A percentile compares a stretch with the other conserved stretches of the same genome.
These are phyloP conservation scores for Hipparchia sbordonii DNA, from an alignment of 2,888 invertebrate genomes.

Conservation along the genomic window DNA sequence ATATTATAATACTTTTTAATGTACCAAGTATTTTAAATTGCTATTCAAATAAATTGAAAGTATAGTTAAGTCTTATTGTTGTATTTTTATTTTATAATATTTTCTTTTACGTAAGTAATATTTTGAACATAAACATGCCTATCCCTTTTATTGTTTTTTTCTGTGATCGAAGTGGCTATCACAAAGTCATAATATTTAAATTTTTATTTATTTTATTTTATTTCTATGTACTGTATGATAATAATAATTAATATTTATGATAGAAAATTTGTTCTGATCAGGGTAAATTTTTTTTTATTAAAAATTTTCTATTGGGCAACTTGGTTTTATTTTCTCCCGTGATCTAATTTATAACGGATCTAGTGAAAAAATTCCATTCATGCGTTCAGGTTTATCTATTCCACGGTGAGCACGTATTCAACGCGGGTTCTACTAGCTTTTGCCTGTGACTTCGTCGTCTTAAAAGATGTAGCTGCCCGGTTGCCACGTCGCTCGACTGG, in stretches of 20 bases:
- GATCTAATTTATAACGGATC: background rate
- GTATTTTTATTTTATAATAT: background rate
- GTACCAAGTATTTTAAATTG: background rate
- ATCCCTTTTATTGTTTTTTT: too few relatives aligned
- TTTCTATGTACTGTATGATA: too few relatives aligned
- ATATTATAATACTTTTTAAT: background rate
- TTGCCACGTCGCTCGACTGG: background rate
- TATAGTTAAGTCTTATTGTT: background rate
- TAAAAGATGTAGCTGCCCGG: too few relatives aligned
- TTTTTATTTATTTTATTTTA: too few relatives aligned
- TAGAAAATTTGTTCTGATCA: conserved; percentile 38
- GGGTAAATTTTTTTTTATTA: conserved; percentile 3
- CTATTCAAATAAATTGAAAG: background rate
- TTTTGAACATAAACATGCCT: too few relatives aligned
- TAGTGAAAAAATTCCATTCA: background rate
- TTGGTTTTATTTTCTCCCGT: background rate
- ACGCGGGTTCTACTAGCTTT: too few relatives aligned
- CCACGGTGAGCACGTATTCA: background rate
- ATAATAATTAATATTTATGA: background rate
- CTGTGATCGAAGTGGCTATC: too few relatives aligned
- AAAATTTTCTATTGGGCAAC: background rate
- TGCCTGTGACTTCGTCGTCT: too few relatives aligned
- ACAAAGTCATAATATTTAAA: too few relatives aligned
- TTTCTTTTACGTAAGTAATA: too few relatives aligned
- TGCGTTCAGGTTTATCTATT: background rate